Evolutionary conservation across 2,888 invertebrate species (phyloP), one percentile per base, ranked within the genome.

Genomic region (Tolmerus cingulatus): DNA sequence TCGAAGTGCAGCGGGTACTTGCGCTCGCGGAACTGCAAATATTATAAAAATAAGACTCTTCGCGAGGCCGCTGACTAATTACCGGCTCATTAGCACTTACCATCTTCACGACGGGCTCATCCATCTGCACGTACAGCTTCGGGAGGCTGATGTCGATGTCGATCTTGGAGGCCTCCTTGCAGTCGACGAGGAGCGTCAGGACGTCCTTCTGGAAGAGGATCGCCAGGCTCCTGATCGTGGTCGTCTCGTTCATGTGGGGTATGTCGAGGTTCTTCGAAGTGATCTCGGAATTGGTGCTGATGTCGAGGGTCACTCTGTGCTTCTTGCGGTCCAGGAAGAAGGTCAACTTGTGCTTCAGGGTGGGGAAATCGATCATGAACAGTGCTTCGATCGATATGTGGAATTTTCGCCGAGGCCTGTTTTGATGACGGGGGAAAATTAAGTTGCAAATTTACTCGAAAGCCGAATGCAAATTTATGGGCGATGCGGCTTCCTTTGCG

Each of bases 291-390:
- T 91, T 92, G 23, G 91, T 90, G 88, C 91, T 92, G 8, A 93
- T 92, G 87, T 93, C 93, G 40, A 93, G 89, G 0, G 93, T 92
- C 0, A 93, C 91, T 1, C 91, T 90, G 86, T 92, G 92, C 88
- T 92, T 92, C 87, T 92, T 92, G 40, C 93, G 92, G 89, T 93
- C 93, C 90, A 93, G 89, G 88, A 92, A 93, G 89, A 93, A 93
- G 78, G 93, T 92, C 91, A 93, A 92, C 90, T 93, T 92, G 79
- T 93, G 92, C 89, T 93, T 92, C 46, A 92, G 87, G 82, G 91
- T 91, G 86, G 93, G 93, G 86, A 93, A 93, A 87, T 93, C 93
- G 84, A 93, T 92, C 92, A 93, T 92, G 82, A 93, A 93, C n/a
- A 93, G 90, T 0, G 93, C 93, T 88, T 93, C 93, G 82, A 93